phyloP scores from a whole-genome alignment of 2,888 invertebrate genomes.

The Drosophila formosana region DNA sequence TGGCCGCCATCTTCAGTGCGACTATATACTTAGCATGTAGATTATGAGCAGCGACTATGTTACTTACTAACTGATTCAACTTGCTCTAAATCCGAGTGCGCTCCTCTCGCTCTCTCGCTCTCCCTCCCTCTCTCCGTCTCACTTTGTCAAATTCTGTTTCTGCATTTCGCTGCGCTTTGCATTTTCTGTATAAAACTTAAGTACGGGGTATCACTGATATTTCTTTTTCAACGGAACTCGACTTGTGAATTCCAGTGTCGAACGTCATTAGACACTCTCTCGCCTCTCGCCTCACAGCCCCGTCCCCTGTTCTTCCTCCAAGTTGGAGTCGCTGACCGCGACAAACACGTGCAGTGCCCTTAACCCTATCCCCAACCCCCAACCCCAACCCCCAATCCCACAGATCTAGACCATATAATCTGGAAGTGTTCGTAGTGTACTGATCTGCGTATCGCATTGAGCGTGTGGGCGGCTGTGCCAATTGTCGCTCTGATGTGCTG shows the following conservation, averaged over 20 bases:
- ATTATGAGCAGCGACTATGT: constrained; percentile 48
- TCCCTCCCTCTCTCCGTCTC: neutral
- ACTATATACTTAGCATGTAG: constrained; percentile 44
- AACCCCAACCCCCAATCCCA: neutral
- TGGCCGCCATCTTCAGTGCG: constrained; percentile 61
- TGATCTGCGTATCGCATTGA: constrained; percentile 21
- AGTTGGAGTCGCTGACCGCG: constrained; percentile 9
- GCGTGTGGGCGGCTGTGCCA: constrained; percentile 70
- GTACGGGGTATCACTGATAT: constrained; percentile 44
- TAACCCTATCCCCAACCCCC: neutral
- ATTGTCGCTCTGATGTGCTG: constrained; percentile 50
- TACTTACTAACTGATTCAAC: constrained; percentile 7
- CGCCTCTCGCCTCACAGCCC: neutral
- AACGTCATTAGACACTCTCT: constrained; percentile 62
- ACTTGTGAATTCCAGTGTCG: constrained; percentile 60
- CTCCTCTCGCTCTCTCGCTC: neutral
- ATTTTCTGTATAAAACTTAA: constrained; percentile 33
- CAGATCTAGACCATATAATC: neutral
- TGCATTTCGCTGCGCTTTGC: constrained; percentile 59
- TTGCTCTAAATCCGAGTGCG: constrained; percentile 5
- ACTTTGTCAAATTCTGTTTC: neutral
- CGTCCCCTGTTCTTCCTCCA: neutral
- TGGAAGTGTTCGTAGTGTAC: neutral
- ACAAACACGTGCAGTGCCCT: constrained; percentile 47
- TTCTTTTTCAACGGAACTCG: constrained; percentile 59